These are phyloP conservation scores for Setophaga petechia DNA, from an alignment of 2,113 vertebrate species.

Conservation along the genomic window DNA sequence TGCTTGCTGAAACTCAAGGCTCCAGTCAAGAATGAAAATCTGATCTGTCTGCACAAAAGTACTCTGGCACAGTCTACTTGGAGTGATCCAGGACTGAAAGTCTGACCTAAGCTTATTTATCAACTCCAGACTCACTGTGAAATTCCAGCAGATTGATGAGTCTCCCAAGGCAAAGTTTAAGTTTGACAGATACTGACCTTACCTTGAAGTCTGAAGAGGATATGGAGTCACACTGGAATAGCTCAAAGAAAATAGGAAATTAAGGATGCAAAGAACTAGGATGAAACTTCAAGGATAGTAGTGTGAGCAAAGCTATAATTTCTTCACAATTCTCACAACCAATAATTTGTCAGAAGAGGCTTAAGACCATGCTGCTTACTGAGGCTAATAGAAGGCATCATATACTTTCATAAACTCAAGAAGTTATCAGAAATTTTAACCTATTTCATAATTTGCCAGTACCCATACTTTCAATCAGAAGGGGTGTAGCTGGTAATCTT, in stretches of 20 bases:
- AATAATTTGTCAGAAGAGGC: neutral
- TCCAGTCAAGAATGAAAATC: conserved; percentile 13
- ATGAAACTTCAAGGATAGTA: neutral
- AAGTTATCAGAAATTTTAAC: neutral
- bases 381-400: neutral
- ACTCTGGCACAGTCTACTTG: neutral
- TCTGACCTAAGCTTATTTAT: neutral
- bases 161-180: neutral
- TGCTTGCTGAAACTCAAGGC: neutral
- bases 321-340: neutral
- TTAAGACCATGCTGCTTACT: neutral
- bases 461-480: neutral
- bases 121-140: neutral
- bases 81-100: neutral
- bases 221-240: neutral
- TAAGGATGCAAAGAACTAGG: neutral
- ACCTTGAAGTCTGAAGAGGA: neutral
- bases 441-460: neutral
- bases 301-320: neutral
- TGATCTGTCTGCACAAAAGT: neutral
- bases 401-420: neutral
- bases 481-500: neutral
- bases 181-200: neutral
- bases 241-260: neutral
- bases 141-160: neutral